Conservation (phyloP, 2,888 invertebrate genomes). For the Gordius sp. region DNA sequence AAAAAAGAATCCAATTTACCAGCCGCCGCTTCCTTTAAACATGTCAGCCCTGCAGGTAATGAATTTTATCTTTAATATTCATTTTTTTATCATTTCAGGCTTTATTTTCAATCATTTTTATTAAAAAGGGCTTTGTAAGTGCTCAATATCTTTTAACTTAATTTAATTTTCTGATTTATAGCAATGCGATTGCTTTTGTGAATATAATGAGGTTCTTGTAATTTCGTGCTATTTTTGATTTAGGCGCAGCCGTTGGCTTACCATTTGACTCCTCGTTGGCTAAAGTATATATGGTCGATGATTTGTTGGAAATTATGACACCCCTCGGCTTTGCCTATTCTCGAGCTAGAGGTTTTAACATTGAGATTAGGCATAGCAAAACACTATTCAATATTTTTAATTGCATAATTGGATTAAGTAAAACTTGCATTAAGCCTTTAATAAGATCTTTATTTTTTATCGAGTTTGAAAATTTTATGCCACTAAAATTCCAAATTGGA, state of each 20-base stretch:
- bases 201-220: conserved; percentile 17
- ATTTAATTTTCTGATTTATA: conserved; percentile 15
- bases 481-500: too few species aligned
- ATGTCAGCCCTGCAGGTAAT: conserved; percentile 67
- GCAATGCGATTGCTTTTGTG: background rate
- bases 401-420: too few species aligned
- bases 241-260: conserved; percentile 58
- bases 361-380: too few species aligned
- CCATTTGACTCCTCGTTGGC: conserved; percentile 49
- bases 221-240: background rate
- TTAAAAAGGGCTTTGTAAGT: background rate
- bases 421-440: too few species aligned
- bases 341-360: conserved; percentile 61
- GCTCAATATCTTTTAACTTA: background rate
- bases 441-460: too few species aligned
- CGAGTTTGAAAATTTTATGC: too few species aligned
- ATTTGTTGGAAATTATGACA: conserved; percentile 43
- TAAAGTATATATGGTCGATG: conserved; percentile 69
- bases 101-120: background rate
- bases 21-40: conserved; percentile 85
- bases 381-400: too few species aligned
- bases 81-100: background rate
- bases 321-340: conserved; percentile 73
- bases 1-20: conserved; percentile 47
- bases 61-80: background rate